Percentiles rank a stretch among this genome's conserved stretches.
Evolutionary conservation across 2,797 vertebrate species (phyloP).

Genomic region (Enteromius treurensis): DNA sequence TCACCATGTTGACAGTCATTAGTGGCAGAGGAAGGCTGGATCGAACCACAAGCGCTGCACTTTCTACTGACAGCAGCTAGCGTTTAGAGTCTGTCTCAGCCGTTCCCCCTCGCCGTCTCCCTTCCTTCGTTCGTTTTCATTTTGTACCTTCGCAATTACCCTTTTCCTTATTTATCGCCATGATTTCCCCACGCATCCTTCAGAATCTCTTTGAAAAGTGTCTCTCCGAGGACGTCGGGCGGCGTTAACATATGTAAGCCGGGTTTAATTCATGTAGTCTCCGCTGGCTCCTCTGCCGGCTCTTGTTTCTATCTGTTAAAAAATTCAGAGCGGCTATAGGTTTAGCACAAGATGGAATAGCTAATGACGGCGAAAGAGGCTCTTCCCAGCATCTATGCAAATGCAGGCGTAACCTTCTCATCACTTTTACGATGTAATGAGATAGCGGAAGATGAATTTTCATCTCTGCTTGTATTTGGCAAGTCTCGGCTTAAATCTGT

Average conservation of each 20-base stretch:
- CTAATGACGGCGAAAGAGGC: conserved; percentile 60
- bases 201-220: conserved; percentile 58
- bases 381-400: conserved; percentile 58
- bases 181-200: conserved; percentile 56
- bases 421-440: conserved; percentile 59
- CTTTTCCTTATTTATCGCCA: conserved; percentile 53
- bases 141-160: conserved; percentile 57
- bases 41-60: conserved; percentile 63
- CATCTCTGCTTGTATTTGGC: conserved; percentile 57
- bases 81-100: conserved; percentile 60
- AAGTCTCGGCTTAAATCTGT: conserved; percentile 58
- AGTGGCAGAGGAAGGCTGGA: conserved; percentile 74
- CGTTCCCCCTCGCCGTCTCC: conserved; percentile 54
- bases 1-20: conserved; percentile 80
- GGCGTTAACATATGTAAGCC: conserved; percentile 57
- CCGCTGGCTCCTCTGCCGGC: conserved; percentile 32
- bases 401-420: conserved; percentile 54
- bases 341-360: conserved; percentile 63
- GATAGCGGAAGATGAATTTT: conserved; percentile 60
- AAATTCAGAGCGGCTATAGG: conserved; percentile 57
- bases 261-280: conserved; percentile 51
- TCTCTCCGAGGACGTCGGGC: conserved; percentile 18
- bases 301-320: conserved; percentile 56
- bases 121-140: conserved; percentile 42
- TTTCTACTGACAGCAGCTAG: conserved; percentile 57